phyloP scores from a whole-genome alignment of 2,113 vertebrate genomes.

The Callocephalon fimbriatum region DNA sequence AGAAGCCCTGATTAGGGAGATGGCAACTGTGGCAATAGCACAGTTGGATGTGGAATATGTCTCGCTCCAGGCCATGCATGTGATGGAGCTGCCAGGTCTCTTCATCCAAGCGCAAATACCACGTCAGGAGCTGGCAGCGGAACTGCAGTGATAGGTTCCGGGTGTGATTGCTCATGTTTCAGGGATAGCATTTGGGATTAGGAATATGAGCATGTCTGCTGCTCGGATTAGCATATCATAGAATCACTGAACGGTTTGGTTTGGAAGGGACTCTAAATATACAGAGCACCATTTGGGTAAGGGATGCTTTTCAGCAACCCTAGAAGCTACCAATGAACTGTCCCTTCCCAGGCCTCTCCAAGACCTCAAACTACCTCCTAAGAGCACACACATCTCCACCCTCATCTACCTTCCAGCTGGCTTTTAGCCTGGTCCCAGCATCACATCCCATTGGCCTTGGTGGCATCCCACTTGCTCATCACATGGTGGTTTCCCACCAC shows the following conservation, averaged over 20 bases:
- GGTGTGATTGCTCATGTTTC: fast-evolving
- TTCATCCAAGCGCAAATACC: fast-evolving
- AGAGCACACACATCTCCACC: not conserved
- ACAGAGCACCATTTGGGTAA: not conserved
- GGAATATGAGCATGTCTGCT: not conserved
- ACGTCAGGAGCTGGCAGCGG: fast-evolving
- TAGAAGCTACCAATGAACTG: not conserved
- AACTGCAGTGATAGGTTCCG: fast-evolving
- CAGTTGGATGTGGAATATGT: fast-evolving
- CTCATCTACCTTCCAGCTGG: not conserved
- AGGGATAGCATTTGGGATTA: fast-evolving
- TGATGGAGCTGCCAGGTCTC: not conserved
- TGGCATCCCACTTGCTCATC: not conserved
- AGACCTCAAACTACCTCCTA: not conserved
- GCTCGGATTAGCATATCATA: not conserved
- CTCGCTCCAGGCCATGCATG: fast-evolving
- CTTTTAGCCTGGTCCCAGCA: not conserved
- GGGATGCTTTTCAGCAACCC: not conserved
- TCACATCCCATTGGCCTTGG: not conserved
- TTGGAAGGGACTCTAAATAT: not conserved
- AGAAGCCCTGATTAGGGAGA: not conserved
- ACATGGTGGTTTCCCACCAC: fast-evolving
- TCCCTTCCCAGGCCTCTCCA: not conserved
- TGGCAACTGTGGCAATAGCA: fast-evolving
- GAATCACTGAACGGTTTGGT: not conserved